A percentile compares a stretch with the other conserved stretches of the same genome.
phyloP scores from a whole-genome alignment of 1,140 invertebrate genomes.

The Aphaenogaster floridana region DNA sequence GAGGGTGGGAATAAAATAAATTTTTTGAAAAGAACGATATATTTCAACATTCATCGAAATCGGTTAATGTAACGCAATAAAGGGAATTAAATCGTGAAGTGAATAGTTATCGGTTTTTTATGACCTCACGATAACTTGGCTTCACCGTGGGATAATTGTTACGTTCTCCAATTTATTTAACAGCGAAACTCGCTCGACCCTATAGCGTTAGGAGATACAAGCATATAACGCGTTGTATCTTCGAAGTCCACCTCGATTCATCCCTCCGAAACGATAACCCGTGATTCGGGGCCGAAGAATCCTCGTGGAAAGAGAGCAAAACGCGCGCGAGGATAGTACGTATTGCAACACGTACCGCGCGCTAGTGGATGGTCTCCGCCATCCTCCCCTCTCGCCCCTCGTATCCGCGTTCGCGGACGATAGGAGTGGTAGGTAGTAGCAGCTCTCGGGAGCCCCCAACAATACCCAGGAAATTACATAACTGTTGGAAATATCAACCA shows the following conservation, averaged over 20 bases:
- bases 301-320: constrained; percentile 43
- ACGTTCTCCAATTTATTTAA: constrained; percentile 32
- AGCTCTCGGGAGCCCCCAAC: constrained; percentile 78
- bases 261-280: constrained; percentile 43
- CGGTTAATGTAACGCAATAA: background rate
- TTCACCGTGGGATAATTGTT: background rate
- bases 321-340: constrained; percentile 29
- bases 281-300: constrained; percentile 55
- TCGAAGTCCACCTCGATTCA: constrained; percentile 30
- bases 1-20: background rate
- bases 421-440: constrained; percentile 78
- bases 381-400: constrained; percentile 46
- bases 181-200: background rate
- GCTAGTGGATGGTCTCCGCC: constrained; percentile 31
- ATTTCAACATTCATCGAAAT: background rate
- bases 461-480: constrained; percentile 88
- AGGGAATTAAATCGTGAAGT: background rate
- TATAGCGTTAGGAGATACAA: background rate
- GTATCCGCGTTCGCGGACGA: constrained; percentile 83
- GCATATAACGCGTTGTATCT: constrained; percentile 8
- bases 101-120: constrained; percentile 30
- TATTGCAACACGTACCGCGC: constrained; percentile 37
- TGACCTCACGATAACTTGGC: too few species aligned
- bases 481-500: constrained; percentile 87
- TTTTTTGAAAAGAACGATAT: background rate